Base-by-base conservation (phyloP, 2,113 vertebrate genomes). In the Salvelinus alpinus region DNA sequence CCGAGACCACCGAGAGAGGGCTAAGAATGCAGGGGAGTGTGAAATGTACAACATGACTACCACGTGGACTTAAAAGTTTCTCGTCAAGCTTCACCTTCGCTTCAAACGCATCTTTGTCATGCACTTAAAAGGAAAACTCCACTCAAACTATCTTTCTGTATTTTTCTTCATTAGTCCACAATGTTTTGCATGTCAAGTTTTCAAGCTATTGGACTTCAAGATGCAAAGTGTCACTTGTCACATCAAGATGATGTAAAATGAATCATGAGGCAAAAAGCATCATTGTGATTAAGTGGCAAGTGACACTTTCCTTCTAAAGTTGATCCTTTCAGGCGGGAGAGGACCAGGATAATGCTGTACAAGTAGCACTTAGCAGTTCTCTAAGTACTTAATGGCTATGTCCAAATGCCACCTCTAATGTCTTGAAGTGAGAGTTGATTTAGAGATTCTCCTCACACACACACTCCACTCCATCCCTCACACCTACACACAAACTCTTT, bases 1-100 rank as follows among this genome's bases (percentile, higher is more conserved):
- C 71, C 47, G 62, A 84, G 38, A 62, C 60, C 20, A 81, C 72
- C 8, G 74, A 73, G 73, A 70, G 1, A 70, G 1, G 66, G 72
- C 20, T 68, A 0, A 16, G 16, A 12, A 64, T 4, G 75, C 44
- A 47, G 14, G 48, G 71, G 70, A 67, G 13, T 2, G 65, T 3
- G 25, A 71, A 80, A 65, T 4, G 22, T 0, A 14, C 31, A 8
- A 2, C 38, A 64, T 69, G 69, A 72, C 78, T 78, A 11, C 38
- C 79, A 24, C 1, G 78, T 8, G 3, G 18, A 64, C 57, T 25
- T 3, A 3, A 72, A 68, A 62, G 64, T 16, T 76, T 47, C 4
- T 76, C 34, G 54, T 29, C 54, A 0, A 62, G 51, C 62, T 47
- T 47, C 1, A 74, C 38, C 70, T 59, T 64, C 16, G 64, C 59